These are phyloP conservation scores for Otis tarda DNA, from an alignment of 2,113 vertebrate species.

Conservation along the genomic window DNA sequence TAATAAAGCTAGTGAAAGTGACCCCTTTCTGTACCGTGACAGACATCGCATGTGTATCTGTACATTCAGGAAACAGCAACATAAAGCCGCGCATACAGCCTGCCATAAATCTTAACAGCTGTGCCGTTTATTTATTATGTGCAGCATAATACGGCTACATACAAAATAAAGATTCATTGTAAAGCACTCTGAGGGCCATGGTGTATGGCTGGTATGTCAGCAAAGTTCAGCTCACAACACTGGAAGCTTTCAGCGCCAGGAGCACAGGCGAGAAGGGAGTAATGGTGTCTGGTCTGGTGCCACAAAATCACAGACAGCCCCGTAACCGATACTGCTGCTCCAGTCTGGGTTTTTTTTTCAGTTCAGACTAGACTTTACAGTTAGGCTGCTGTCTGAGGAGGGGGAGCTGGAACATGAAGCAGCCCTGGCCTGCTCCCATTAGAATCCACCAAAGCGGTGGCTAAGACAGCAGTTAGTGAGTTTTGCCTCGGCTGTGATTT, in stretches of 20 bases:
- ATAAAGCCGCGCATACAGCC: background rate
- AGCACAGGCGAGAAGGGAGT: background rate
- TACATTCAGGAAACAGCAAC: background rate
- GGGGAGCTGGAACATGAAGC: background rate
- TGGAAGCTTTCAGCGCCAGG: background rate
- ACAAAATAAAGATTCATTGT: background rate
- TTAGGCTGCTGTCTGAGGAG: background rate
- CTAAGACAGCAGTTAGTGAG: background rate
- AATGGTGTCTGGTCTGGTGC: background rate
- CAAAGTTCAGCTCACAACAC: background rate
- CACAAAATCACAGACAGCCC: background rate
- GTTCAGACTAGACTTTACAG: background rate
- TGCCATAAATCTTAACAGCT: background rate
- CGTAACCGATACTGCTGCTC: background rate
- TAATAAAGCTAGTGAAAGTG: background rate
- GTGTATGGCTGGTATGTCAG: background rate
- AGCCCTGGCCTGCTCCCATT: background rate
- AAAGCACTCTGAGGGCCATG: background rate
- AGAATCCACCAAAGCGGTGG: background rate
- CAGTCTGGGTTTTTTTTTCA: background rate
- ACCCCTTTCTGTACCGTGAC: rapidly evolving
- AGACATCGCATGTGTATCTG: background rate
- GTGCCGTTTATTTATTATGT: background rate
- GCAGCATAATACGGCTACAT: background rate
- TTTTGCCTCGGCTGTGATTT: background rate